Conservation (phyloP, 1,140 invertebrate genomes). For the Megathymus violae region DNA sequence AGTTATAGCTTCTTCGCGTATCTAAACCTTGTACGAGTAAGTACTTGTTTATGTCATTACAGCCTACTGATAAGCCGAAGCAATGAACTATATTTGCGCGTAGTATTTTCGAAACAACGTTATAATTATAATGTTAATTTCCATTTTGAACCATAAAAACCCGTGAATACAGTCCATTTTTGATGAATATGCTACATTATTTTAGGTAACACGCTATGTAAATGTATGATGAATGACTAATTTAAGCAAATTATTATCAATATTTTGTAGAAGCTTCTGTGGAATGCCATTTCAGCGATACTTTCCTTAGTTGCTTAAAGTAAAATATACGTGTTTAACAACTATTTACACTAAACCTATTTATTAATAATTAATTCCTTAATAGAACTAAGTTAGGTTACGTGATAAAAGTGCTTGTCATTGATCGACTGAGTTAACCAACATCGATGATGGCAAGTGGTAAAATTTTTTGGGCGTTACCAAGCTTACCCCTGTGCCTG, state of each 20-base stretch:
- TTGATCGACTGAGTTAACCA: no score
- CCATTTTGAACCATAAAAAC: neutral
- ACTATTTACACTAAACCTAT: no score
- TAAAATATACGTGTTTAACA: neutral
- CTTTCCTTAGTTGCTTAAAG: neutral
- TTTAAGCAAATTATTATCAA: neutral
- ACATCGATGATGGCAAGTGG: no score
- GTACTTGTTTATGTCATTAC: slow-evolving; percentile 26
- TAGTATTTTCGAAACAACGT: slow-evolving; percentile 6
- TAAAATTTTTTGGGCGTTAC: no score
- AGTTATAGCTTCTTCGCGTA: neutral
- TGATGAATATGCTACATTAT: neutral
- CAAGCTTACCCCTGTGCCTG: no score
- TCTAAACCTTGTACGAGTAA: slow-evolving; percentile 8
- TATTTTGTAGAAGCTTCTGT: neutral
- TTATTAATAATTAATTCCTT: neutral
- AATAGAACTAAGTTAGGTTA: neutral
- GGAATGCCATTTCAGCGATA: neutral
- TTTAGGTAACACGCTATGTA: neutral
- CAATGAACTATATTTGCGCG: slow-evolving; percentile 24
- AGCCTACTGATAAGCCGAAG: slow-evolving; percentile 28
- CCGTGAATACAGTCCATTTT: neutral
- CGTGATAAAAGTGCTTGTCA: neutral
- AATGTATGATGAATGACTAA: neutral
- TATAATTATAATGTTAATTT: neutral